These are phyloP conservation scores for Aythya baeri DNA, from an alignment of 2,113 vertebrate species.

Conservation along the genomic window DNA sequence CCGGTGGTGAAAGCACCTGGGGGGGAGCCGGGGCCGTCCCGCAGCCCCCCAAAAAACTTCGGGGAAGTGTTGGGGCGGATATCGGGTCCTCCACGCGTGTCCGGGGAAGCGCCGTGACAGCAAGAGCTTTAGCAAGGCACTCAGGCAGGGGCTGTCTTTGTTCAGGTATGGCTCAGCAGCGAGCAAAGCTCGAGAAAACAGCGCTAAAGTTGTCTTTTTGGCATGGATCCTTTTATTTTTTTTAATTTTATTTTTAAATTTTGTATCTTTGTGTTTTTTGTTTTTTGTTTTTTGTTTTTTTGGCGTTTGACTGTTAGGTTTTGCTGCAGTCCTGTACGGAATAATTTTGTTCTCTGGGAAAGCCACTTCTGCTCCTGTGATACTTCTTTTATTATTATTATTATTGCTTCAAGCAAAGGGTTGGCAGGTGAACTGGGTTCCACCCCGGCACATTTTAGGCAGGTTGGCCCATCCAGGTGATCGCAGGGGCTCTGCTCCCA, in stretches of 20 bases:
- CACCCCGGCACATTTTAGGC: neutral
- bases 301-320: neutral
- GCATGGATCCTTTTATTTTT: neutral
- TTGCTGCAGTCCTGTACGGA: neutral
- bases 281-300: neutral
- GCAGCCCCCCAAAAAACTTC: rapidly evolving
- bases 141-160: rapidly evolving
- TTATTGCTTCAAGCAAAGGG: neutral
- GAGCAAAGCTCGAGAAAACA: neutral
- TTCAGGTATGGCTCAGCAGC: neutral
- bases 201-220: neutral
- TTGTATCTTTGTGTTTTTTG: no score
- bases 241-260: no score
- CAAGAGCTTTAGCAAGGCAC: neutral
- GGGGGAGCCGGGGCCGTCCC: no score
- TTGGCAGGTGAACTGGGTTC: constrained; percentile 23
- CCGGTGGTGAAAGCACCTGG: no score
- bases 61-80: no score
- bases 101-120: neutral
- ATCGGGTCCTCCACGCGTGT: neutral
- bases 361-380: neutral
- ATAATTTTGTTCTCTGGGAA: neutral
- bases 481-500: neutral
- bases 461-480: neutral
- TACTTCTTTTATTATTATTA: neutral